A percentile compares a stretch with the other conserved stretches of the same genome.
These are phyloP conservation scores for Proisotoma minuta DNA, from an alignment of 2,888 invertebrate genomes.

Conservation along the genomic window DNA sequence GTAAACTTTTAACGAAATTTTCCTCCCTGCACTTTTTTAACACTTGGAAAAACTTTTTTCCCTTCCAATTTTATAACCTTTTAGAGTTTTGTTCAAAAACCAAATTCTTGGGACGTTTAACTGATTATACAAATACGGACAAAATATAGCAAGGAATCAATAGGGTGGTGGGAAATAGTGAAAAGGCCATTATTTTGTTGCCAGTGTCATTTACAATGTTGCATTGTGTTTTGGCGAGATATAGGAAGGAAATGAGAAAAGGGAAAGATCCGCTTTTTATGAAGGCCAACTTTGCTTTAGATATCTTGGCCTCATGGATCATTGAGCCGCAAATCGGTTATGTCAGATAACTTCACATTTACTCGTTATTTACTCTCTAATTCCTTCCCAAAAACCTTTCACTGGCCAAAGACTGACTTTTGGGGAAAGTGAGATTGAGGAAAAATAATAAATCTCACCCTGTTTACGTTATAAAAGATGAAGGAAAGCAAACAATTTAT, in stretches of 20 bases:
- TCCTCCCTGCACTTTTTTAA: no score
- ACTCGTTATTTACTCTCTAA: slow-evolving; percentile 42
- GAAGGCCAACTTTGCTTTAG: slow-evolving; percentile 18
- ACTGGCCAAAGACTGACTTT: no score
- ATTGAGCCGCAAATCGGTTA: slow-evolving; percentile 47
- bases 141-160: neutral
- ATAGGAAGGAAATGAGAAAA: slow-evolving; percentile 27
- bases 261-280: slow-evolving; percentile 20
- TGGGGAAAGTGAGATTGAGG: no score
- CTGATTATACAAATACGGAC: neutral
- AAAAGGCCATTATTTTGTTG: neutral
- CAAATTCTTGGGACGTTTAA: neutral
- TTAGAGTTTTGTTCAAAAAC: neutral
- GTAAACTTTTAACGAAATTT: neutral
- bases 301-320: slow-evolving; percentile 44
- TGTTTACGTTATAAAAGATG: no score
- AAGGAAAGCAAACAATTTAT: neutral
- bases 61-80: neutral
- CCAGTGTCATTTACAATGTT: no score
- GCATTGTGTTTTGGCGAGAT: neutral
- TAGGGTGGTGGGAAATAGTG: neutral
- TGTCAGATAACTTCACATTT: slow-evolving; percentile 45
- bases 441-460: no score
- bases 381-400: slow-evolving; percentile 19
- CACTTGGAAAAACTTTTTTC: no score